Conservation (phyloP, 2,888 invertebrate genomes). For the Phaonia tiefii region DNA sequence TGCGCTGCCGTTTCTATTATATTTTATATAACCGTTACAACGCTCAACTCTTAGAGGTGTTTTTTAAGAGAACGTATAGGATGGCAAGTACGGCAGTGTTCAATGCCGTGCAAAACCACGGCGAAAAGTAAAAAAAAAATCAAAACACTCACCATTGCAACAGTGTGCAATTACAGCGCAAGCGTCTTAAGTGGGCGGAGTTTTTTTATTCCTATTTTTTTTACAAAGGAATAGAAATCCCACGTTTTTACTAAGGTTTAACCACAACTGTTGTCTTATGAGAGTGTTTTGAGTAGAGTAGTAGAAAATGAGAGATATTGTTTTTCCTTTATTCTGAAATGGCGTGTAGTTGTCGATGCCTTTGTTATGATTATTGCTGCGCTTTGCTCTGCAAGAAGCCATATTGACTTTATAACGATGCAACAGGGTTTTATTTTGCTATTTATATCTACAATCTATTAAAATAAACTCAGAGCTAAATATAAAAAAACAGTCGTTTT, state of each 20-base stretch:
- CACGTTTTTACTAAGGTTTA: conserved; percentile 42
- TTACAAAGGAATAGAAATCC: conserved; percentile 41
- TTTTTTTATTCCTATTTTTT: conserved; percentile 76
- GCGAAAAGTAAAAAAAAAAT: conserved; percentile 10
- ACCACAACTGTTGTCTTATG: conserved; percentile 11
- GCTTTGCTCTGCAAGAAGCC: conserved; percentile 68
- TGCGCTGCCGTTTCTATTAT: conserved; percentile 36
- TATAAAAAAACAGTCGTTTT: too few species aligned
- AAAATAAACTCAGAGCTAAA: too few species aligned
- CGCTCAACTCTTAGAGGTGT: conserved; percentile 52
- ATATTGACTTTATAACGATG: conserved; percentile 68
- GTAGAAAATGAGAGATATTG: too few species aligned
- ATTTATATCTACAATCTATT: conserved; percentile 42
- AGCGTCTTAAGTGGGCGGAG: conserved; percentile 79
- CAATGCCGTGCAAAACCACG: conserved; percentile 24
- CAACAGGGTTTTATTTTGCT: conserved; percentile 60
- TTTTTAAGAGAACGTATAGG: conserved; percentile 56
- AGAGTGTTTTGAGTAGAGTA: conserved; percentile 32
- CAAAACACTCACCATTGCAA: conserved; percentile 55
- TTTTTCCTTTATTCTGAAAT: too few species aligned
- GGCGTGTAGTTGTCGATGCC: too few species aligned
- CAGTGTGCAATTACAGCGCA: conserved; percentile 68
- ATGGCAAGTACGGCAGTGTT: conserved; percentile 34
- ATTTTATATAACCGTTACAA: too few species aligned
- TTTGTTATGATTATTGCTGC: too few species aligned